Conservation (phyloP, 2,113 vertebrate genomes). For the Carettochelys insculpta region DNA sequence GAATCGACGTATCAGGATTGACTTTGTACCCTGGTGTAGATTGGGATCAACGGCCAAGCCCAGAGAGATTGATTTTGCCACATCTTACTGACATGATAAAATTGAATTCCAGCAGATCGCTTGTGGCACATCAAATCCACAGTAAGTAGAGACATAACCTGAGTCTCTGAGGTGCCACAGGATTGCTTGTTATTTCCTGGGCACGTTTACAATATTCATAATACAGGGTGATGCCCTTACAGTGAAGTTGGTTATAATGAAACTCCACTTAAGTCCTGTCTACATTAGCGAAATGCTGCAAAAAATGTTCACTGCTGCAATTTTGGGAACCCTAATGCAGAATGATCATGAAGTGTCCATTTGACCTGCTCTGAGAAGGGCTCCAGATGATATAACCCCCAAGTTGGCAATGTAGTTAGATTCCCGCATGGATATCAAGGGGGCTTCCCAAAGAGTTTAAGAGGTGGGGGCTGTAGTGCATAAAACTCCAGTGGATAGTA, state of each 20-base stretch:
- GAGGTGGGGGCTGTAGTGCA: background rate
- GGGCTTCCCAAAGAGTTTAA: background rate
- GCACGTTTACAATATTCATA: background rate
- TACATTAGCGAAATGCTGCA: background rate
- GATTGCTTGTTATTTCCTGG: no score
- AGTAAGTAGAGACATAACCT: no score
- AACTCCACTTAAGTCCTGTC: background rate
- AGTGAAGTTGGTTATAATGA: background rate
- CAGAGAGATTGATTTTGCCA: no score
- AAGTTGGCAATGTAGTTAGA: background rate
- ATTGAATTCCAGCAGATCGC: no score
- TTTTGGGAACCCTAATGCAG: background rate
- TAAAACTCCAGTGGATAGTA: background rate
- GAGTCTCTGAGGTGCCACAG: no score
- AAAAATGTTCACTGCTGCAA: background rate
- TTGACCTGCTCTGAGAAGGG: background rate
- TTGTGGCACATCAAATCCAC: no score
- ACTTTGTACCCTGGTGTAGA: no score
- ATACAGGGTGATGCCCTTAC: accelerated
- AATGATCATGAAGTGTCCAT: background rate
- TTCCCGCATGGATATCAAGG: background rate
- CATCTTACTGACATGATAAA: no score
- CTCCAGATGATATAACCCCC: background rate
- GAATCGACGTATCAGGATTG: no score
- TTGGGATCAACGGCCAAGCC: no score